A percentile compares a stretch with the other conserved stretches of the same genome.
phyloP scores from a whole-genome alignment of 2,888 invertebrate species.

The Drosophila rellima region DNA sequence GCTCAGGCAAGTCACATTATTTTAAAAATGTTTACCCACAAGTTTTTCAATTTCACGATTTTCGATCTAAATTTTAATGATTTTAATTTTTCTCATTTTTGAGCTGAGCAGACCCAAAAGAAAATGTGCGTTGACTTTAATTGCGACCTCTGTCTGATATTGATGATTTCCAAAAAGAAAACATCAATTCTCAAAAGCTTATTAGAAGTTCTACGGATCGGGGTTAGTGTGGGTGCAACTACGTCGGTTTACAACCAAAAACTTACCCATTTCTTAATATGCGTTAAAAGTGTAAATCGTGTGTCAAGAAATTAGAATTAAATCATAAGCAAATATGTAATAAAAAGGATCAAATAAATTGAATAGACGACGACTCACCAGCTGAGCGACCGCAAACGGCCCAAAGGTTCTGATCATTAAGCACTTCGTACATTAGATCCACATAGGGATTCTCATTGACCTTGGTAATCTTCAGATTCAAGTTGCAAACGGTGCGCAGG shows the following conservation, averaged over 20 bases:
- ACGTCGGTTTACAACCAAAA: conserved; percentile 40
- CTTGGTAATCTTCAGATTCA: conserved; percentile 91
- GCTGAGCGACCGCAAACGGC: conserved; percentile 96
- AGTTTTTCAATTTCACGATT: no score
- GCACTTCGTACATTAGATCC: conserved; percentile 95
- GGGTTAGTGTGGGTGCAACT: conserved; percentile 23
- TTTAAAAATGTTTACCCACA: no score
- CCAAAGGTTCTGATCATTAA: conserved; percentile 97
- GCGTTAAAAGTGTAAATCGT: conserved; percentile 51
- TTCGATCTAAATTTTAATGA: no score
- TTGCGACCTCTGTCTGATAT: no score
- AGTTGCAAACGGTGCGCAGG: conserved; percentile 94
- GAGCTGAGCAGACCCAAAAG: no score
- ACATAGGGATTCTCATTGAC: conserved; percentile 86
- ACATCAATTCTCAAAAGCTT: not conserved
- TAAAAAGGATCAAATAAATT: conserved; percentile 1
- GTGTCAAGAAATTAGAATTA: conserved; percentile 62
- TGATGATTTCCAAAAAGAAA: no score
- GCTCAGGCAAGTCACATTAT: no score
- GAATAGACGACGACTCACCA: conserved; percentile 86
- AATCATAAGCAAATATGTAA: conserved; percentile 49
- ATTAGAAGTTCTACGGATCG: conserved; percentile 2
- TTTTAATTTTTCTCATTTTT: no score
- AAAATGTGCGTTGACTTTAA: no score
- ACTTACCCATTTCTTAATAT: conserved; percentile 73